These are phyloP conservation scores for Lacanobia oleracea DNA, from an alignment of 2,888 invertebrate species.

Conservation along the genomic window DNA sequence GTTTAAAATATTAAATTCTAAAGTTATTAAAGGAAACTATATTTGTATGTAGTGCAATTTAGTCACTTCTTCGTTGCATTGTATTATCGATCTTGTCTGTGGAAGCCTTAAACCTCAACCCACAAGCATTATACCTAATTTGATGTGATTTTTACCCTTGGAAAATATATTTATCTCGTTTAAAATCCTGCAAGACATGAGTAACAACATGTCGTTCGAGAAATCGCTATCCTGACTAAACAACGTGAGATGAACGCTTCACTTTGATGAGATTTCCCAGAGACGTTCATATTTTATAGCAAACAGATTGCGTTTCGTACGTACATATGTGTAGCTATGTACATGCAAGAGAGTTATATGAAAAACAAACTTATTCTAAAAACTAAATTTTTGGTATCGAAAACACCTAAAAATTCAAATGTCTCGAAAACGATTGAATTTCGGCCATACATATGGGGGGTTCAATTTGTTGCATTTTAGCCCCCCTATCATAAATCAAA, in stretches of 20 bases:
- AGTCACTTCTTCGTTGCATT: not conserved
- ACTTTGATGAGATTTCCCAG: slow-evolving; percentile 59
- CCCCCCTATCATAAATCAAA: too few relatives aligned
- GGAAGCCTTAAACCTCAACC: not conserved
- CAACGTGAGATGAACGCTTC: slow-evolving; percentile 52
- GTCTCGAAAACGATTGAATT: too few relatives aligned
- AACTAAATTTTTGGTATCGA: not conserved
- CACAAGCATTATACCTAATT: not conserved
- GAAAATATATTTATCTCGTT: slow-evolving; percentile 27
- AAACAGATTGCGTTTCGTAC: slow-evolving; percentile 30
- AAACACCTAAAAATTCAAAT: too few relatives aligned
- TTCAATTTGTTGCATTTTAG: too few relatives aligned
- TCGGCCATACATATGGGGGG: too few relatives aligned
- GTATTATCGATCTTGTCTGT: not conserved
- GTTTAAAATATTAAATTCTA: too few relatives aligned
- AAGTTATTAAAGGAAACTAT: too few relatives aligned
- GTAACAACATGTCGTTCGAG: slow-evolving; percentile 30
- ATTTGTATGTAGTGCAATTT: too few relatives aligned
- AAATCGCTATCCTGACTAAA: slow-evolving; percentile 53
- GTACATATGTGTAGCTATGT: not conserved
- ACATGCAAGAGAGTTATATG: slow-evolving; percentile 7
- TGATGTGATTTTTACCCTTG: not conserved
- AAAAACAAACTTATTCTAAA: slow-evolving; percentile 24
- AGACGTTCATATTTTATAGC: slow-evolving; percentile 59
- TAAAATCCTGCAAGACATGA: slow-evolving; percentile 5